Conservation (phyloP, 2,113 vertebrate species). For the Channa argus region DNA sequence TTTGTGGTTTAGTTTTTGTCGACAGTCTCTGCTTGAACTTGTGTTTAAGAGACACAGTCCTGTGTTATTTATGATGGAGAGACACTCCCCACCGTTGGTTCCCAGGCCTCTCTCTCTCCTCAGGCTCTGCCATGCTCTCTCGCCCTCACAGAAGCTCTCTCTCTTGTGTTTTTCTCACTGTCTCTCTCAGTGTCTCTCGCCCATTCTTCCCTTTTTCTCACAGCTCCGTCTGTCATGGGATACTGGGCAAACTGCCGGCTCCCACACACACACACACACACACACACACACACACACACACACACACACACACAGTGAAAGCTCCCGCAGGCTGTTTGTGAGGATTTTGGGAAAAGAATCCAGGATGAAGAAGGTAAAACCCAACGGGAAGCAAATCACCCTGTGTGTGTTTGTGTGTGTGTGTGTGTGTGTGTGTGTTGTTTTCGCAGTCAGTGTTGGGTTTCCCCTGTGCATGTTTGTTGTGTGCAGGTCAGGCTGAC, state of each 20-base stretch:
- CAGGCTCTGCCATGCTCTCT: constrained; percentile 8
- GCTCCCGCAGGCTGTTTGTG: constrained; percentile 13
- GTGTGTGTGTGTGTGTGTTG: too few species aligned
- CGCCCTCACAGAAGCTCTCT: constrained; percentile 2
- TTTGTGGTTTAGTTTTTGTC: background rate
- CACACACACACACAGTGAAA: constrained; percentile 2
- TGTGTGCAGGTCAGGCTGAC: too few species aligned
- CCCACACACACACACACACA: constrained; percentile 50
- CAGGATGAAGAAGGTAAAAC: constrained; percentile 3
- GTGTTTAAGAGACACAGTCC: background rate
- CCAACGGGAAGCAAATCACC: background rate
- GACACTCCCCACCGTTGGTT: constrained; percentile 39
- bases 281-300: constrained; percentile 30
- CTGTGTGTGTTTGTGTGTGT: too few species aligned
- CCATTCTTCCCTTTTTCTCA: constrained; percentile 59
- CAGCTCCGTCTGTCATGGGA: constrained; percentile 68
- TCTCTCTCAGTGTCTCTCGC: constrained; percentile 16
- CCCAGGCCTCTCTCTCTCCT: constrained; percentile 55
- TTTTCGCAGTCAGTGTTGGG: too few species aligned
- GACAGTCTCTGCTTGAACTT: background rate
- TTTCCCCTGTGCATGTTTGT: too few species aligned
- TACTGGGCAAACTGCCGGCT: constrained; percentile 67
- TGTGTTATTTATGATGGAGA: constrained; percentile 42
- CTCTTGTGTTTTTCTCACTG: constrained; percentile 34
- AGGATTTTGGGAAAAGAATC: background rate